Conservation (phyloP, 2,113 vertebrate species). For the Mustela lutreola region DNA sequence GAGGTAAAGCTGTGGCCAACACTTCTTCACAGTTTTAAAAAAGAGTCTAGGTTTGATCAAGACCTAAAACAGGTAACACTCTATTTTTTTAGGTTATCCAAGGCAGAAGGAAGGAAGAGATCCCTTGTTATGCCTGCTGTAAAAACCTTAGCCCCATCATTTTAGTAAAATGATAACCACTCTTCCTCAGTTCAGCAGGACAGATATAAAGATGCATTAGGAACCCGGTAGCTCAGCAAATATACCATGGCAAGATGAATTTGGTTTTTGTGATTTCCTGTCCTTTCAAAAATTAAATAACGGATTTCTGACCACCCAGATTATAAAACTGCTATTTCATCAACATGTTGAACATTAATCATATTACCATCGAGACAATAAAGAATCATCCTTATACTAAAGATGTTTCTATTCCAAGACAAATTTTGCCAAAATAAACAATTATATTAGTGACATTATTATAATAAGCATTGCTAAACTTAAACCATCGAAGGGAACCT, state of each 20-base stretch:
- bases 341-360: conserved; percentile 58
- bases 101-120: neutral
- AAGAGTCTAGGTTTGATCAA: neutral
- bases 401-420: neutral
- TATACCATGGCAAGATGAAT: neutral
- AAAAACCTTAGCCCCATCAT: neutral
- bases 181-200: neutral
- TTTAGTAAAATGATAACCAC: neutral
- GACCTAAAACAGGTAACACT: neutral
- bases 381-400: conserved; percentile 24
- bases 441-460: neutral
- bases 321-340: conserved; percentile 68
- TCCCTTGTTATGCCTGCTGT: neutral
- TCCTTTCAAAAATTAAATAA: conserved; percentile 31
- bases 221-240: neutral
- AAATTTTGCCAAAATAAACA: conserved; percentile 34
- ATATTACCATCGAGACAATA: conserved; percentile 46
- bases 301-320: neutral
- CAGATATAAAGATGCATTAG: neutral
- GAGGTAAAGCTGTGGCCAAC: neutral
- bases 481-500: neutral
- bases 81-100: neutral
- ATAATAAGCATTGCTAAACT: neutral
- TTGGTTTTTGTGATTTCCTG: neutral
- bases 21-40: neutral